Evolutionary conservation across 2,888 invertebrate species (phyloP).

Genomic region (Drosophila histrio): DNA sequence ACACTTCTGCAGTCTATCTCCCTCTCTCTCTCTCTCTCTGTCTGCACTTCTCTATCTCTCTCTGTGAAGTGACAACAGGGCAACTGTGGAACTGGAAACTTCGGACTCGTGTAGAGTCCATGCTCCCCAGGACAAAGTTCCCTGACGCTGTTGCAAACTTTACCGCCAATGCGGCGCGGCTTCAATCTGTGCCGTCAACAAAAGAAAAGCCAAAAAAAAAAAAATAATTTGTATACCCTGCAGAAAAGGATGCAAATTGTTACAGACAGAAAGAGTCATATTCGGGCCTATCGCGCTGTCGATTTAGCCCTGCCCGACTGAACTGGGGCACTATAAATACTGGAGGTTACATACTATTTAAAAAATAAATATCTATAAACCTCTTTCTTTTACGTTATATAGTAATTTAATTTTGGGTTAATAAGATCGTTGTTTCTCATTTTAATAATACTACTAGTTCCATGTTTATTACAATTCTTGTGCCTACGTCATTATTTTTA

Average conservation of each 20-base stretch:
- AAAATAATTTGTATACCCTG: neutral
- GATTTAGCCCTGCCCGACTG: no score
- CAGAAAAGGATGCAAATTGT: neutral
- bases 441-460: no score
- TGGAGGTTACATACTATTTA: no score
- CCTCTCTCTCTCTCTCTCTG: neutral
- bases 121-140: conserved; percentile 59
- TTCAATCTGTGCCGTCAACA: conserved; percentile 72
- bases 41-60: neutral
- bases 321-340: no score
- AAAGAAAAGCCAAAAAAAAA: conserved; percentile 21
- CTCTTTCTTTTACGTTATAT: no score
- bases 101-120: conserved; percentile 7
- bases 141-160: conserved; percentile 67
- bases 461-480: no score
- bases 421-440: no score
- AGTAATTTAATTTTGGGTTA: no score
- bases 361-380: no score
- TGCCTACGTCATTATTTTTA: no score
- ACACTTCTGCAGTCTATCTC: conserved; percentile 67
- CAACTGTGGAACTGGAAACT: conserved; percentile 6
- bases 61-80: conserved; percentile 63
- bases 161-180: conserved; percentile 76
- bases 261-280: neutral
- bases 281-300: neutral